phyloP scores from a whole-genome alignment of 2,797 vertebrate genomes.

The Sebastes iracundus region DNA sequence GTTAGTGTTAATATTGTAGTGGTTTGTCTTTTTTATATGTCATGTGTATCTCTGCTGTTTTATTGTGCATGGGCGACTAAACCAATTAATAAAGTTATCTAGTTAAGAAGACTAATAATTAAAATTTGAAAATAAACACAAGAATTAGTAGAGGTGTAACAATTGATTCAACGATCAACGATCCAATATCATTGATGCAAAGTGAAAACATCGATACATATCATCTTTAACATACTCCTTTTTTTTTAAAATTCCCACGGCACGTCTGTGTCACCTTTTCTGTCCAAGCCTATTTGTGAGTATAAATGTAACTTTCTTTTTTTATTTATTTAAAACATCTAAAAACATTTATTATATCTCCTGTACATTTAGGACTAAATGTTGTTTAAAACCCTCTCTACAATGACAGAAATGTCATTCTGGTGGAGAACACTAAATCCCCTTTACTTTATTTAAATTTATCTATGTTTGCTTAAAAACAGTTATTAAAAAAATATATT shows the following conservation, averaged over 20 bases:
- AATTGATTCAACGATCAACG: too few species aligned
- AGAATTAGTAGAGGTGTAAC: too few species aligned
- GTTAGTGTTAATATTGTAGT: not conserved
- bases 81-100: not conserved
- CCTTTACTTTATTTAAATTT: not conserved
- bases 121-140: not conserved
- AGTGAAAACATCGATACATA: too few species aligned
- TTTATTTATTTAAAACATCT: too few species aligned
- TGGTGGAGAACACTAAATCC: not conserved
- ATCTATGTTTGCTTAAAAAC: not conserved
- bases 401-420: too few species aligned
- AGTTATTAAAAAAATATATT: not conserved
- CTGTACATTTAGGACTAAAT: not conserved
- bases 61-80: not conserved
- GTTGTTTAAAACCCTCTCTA: not conserved
- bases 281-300: too few species aligned
- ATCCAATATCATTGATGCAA: too few species aligned
- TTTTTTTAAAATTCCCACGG: fast-evolving
- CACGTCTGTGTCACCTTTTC: too few species aligned
- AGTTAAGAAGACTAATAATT: not conserved
- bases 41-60: not conserved
- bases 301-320: too few species aligned
- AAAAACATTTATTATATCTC: not conserved
- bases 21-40: not conserved
- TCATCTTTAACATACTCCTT: too few species aligned